Conservation (phyloP, 2,797 vertebrate genomes). For the Rhynchotus rufescens region DNA sequence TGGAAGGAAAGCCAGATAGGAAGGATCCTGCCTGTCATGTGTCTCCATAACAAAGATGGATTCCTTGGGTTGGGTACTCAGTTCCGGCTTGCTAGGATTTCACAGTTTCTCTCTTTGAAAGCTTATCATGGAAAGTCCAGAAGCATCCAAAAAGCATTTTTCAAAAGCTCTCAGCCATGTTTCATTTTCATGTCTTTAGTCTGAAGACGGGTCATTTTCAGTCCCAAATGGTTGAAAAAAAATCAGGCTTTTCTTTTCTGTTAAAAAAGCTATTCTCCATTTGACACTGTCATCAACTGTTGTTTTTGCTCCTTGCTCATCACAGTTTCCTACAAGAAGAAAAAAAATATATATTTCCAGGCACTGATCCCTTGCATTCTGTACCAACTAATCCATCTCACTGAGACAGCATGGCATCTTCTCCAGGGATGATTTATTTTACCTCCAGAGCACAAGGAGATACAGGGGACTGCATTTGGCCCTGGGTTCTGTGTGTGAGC, state of each 20-base stretch:
- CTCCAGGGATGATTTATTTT: background rate
- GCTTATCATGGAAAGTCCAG: background rate
- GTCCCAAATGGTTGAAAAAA: slow-evolving; percentile 28
- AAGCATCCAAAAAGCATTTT: slow-evolving; percentile 25
- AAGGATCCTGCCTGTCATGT: background rate
- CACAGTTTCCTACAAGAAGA: background rate
- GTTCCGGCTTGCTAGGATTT: background rate
- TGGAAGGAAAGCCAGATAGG: background rate
- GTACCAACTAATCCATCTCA: background rate
- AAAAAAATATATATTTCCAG: background rate
- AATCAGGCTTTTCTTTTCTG: slow-evolving; percentile 21
- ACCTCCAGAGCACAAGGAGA: background rate
- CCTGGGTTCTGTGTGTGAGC: background rate
- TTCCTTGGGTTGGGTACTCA: background rate
- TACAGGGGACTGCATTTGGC: background rate
- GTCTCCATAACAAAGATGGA: background rate
- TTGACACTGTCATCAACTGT: slow-evolving; percentile 17
- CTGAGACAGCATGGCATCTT: background rate
- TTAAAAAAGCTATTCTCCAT: background rate
- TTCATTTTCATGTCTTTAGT: slow-evolving; percentile 7
- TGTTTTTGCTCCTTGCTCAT: background rate
- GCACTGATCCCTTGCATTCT: background rate
- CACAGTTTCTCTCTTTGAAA: background rate
- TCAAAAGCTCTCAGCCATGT: slow-evolving; percentile 15
- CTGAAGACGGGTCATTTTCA: background rate